Conservation (phyloP, 2,888 invertebrate species). For the Rhagonycha lutea region DNA sequence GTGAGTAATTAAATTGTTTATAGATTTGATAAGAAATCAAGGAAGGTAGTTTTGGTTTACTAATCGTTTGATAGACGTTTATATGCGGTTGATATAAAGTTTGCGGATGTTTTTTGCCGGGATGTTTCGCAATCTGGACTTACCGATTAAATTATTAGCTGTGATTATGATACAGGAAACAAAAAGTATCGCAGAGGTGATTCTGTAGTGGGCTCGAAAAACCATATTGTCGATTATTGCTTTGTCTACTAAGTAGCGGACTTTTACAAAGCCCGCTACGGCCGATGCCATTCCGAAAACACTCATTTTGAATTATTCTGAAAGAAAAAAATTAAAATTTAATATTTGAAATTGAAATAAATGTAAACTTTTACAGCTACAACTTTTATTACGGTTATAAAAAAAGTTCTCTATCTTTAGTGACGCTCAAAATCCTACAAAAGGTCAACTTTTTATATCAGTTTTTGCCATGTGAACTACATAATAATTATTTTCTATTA, state of each 20-base stretch:
- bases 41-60: neutral
- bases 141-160: slow-evolving; percentile 88
- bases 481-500: neutral
- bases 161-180: slow-evolving; percentile 86
- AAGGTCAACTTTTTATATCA: neutral
- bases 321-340: slow-evolving; percentile 27
- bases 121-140: slow-evolving; percentile 49
- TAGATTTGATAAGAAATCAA: neutral
- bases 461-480: neutral
- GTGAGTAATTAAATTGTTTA: slow-evolving; percentile 39
- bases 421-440: neutral
- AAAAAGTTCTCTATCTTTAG: neutral
- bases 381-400: neutral
- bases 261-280: slow-evolving; percentile 88
- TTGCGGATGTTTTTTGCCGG: neutral
- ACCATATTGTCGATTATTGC: slow-evolving; percentile 89
- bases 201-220: slow-evolving; percentile 86
- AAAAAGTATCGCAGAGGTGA: slow-evolving; percentile 85
- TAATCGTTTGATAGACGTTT: neutral
- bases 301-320: slow-evolving; percentile 64
- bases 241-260: slow-evolving; percentile 85
- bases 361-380: neutral
- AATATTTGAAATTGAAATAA: neutral
- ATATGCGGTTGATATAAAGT: neutral
- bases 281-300: slow-evolving; percentile 84